Conservation (phyloP, 2,888 invertebrate species). For the Drosophila multiciliata region DNA sequence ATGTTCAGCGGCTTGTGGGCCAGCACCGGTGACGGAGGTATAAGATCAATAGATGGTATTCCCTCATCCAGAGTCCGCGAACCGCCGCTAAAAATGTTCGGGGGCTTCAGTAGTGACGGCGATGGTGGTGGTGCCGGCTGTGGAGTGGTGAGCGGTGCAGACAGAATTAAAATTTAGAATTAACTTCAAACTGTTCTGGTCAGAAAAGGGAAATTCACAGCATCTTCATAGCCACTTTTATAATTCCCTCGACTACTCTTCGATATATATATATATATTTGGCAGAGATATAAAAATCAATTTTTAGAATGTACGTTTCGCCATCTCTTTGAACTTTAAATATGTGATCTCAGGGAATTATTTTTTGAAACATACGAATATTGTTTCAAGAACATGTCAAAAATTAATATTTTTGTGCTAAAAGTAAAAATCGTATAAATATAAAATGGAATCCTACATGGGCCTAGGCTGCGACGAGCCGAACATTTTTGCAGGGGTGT, state of each 20-base stretch:
- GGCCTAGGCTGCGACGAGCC: too few relatives aligned
- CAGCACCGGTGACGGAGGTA: constrained; percentile 83
- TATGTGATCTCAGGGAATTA: background rate
- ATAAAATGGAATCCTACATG: background rate
- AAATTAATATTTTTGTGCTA: background rate
- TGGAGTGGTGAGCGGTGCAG: background rate
- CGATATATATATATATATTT: background rate
- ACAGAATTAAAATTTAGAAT: background rate
- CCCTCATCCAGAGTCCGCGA: constrained; percentile 84
- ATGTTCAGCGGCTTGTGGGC: constrained; percentile 83
- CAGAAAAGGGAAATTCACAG: background rate
- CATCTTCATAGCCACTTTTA: background rate
- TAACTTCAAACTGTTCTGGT: background rate
- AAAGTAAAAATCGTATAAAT: background rate
- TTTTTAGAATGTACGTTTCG: too few relatives aligned
- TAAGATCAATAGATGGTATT: constrained; percentile 84
- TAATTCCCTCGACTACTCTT: background rate
- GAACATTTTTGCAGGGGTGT: too few relatives aligned
- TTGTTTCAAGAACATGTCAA: background rate
- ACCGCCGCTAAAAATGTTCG: constrained; percentile 81
- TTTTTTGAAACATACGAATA: background rate
- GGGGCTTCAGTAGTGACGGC: constrained; percentile 84
- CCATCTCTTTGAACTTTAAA: background rate
- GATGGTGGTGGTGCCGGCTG: constrained; percentile 73
- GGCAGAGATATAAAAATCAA: too few relatives aligned